phyloP scores from a whole-genome alignment of 37 sponge, comb jelly and placozoan genomes.

The Cladorhizidae sp. region DNA sequence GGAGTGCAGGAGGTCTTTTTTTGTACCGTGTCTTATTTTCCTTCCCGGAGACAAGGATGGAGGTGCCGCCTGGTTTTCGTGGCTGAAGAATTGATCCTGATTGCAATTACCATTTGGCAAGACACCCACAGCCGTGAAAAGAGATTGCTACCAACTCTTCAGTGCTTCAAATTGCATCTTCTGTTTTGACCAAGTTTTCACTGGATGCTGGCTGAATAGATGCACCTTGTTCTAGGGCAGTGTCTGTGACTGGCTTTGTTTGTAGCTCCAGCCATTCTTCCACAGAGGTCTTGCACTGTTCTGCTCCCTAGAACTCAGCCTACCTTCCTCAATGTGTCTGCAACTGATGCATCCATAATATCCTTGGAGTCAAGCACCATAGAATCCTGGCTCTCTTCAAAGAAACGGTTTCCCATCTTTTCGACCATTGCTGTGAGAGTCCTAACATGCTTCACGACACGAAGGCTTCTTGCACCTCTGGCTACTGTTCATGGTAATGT shows the following conservation, averaged over 20 bases:
- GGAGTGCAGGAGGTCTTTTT: slow-evolving; percentile 1
- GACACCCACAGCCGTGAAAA: slow-evolving; percentile 19
- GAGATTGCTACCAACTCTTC: slow-evolving; percentile 23
- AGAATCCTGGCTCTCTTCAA: slow-evolving; percentile 6
- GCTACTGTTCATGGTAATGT: slow-evolving; percentile 1
- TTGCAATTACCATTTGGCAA: background rate
- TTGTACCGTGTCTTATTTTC: slow-evolving; percentile 1
- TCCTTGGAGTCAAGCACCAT: slow-evolving; percentile 6
- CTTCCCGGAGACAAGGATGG: background rate
- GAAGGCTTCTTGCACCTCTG: background rate
- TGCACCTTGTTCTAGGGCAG: slow-evolving; percentile 6
- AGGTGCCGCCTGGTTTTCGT: background rate
- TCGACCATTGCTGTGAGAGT: too few species aligned
- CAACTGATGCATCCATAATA: too few species aligned
- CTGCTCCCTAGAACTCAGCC: too few species aligned
- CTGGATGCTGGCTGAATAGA: slow-evolving; percentile 1
- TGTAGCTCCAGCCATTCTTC: too few species aligned
- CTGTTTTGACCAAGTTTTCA: slow-evolving; percentile 15
- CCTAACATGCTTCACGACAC: background rate
- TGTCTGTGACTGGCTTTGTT: too few species aligned
- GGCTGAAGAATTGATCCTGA: too few species aligned
- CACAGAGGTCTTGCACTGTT: too few species aligned
- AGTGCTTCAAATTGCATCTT: slow-evolving; percentile 16
- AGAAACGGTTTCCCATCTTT: slow-evolving; percentile 21
- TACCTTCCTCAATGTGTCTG: too few species aligned